Evolutionary conservation across 2,888 invertebrate genomes (phyloP).

Genomic region (Tetheella fluctuosa): DNA sequence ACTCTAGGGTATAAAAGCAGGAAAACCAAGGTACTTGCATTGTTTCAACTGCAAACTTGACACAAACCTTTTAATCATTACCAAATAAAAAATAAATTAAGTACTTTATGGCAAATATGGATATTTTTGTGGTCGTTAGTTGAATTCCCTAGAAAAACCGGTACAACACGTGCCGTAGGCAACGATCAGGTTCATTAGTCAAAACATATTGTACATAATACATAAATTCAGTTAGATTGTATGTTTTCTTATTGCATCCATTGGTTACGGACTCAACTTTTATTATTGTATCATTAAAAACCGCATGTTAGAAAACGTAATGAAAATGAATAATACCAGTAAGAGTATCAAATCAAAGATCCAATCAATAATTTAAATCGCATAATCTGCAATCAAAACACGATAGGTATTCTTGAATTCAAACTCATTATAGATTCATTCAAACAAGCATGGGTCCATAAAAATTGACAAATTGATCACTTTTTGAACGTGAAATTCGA

Average conservation of each 20-base stretch:
- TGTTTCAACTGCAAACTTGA: neutral
- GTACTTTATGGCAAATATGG: neutral
- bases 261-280: conserved; percentile 8
- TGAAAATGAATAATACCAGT: too few species aligned
- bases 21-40: neutral
- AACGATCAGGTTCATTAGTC: conserved; percentile 3
- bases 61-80: neutral
- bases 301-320: neutral
- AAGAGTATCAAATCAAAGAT: conserved; percentile 10
- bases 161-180: neutral
- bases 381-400: conserved; percentile 25
- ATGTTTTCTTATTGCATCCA: conserved; percentile 3
- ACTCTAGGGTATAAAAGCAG: neutral
- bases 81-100: neutral
- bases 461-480: conserved; percentile 54
- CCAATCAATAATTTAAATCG: conserved; percentile 24
- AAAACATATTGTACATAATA: neutral
- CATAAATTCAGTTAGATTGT: conserved; percentile 4
- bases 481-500: conserved; percentile 38
- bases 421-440: conserved; percentile 48
- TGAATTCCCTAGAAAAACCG: neutral
- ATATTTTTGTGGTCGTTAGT: neutral
- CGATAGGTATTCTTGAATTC: conserved; percentile 30
- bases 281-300: neutral
- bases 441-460: conserved; percentile 45